Conservation (phyloP, 1,140 invertebrate species). For the Acromyrmex charruanus region DNA sequence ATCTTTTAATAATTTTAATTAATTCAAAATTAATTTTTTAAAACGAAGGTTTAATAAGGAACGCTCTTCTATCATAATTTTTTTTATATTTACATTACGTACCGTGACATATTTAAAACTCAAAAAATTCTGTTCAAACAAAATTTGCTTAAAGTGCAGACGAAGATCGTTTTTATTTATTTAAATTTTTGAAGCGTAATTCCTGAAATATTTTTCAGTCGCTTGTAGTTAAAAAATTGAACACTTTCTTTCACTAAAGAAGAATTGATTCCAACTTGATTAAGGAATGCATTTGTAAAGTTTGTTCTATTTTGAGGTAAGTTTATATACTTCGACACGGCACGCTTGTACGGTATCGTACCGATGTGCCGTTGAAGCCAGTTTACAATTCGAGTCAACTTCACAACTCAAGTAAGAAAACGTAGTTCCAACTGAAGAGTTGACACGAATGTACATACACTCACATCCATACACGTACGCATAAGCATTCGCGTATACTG, state of each 20-base stretch:
- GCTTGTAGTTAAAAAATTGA: not conserved
- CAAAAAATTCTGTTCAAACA: not conserved
- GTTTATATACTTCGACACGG: not conserved
- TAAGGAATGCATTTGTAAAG: not conserved
- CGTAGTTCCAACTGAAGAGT: conserved; percentile 38
- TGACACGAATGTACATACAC: not conserved
- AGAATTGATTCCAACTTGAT: conserved; percentile 32
- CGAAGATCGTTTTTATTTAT: not conserved
- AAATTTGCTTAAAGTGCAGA: not conserved
- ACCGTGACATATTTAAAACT: not conserved
- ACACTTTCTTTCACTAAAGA: not conserved
- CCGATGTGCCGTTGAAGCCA: conserved; percentile 27
- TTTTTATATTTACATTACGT: not conserved
- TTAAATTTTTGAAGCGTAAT: not conserved
- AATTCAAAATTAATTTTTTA: not conserved
- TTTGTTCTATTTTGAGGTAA: conserved; percentile 27
- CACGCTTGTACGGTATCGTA: conserved; percentile 10
- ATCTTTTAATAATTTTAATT: not conserved
- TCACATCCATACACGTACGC: not conserved
- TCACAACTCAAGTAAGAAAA: conserved; percentile 40
- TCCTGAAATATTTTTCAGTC: not conserved
- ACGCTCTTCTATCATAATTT: not conserved
- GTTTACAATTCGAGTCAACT: conserved; percentile 59
- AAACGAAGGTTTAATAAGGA: not conserved
- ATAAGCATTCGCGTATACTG: not conserved